Base-by-base conservation (phyloP, 2,888 invertebrate genomes). In the Phyto melanocephala region DNA sequence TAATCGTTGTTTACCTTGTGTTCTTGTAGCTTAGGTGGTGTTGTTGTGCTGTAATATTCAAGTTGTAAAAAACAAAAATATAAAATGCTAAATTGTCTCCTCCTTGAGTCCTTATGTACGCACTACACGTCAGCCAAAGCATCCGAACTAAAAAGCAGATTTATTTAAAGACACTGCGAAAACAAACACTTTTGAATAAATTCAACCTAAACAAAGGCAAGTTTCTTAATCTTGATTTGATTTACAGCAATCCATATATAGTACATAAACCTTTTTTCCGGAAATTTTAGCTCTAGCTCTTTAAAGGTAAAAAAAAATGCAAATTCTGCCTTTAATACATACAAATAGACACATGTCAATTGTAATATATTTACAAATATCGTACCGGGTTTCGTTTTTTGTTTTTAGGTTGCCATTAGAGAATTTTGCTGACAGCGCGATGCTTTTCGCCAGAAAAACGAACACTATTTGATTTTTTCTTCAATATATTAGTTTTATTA, bases 1-100 rank as follows among this genome's bases (percentile, higher is more conserved):
- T 85, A 85, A 86, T 86, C 58, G 85, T 86, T 58, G 85, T 86
- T 87, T 86, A 86, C 74, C 67, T 88, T 86, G 86, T 85, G 84
- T 91, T 91, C 54, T 88, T 97, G 97, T 98, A 98, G 87, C 87
- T 87, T 87, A 87, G 87, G 87, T 87, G 86, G 86, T 85, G 86
- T 86, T 79, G 82, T 82, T 79, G 82, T 82, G 82, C 82, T 79
- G 82, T 82, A 79, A 79, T 67, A 82, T 79, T 75, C 79, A 75
- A 82, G 60, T 82, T 82, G 58, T 82, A 68, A 74, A 40, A 68
- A 63, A 45, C 42, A 70, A 70, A 28, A 62, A 77, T 77, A 77
- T 68, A 78, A 72, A 74, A 78, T 52, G 74, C 72, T 68, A 74
- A 79, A 75, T 79, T 79, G 70, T 71, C 70, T 75, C 84, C 84